Evolutionary conservation across 2,888 invertebrate genomes (phyloP), one percentile per base, ranked within the genome.

Genomic region (Phyllotreta cruciferae): DNA sequence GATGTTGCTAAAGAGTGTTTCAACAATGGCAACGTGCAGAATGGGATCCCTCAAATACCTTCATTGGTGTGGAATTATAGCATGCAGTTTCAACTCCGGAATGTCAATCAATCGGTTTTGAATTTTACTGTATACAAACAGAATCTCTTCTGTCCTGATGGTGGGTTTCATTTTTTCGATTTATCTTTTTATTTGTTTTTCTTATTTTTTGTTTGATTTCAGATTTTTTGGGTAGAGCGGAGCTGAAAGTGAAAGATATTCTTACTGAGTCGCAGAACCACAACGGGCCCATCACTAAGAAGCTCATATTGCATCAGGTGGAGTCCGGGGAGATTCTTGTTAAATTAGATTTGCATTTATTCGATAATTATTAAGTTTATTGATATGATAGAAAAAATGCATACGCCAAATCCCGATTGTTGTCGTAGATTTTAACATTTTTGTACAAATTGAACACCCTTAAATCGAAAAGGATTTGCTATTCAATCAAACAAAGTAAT

Each of bases 71-170:
- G 91, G 90, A 89, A 91, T 77, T 83, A 87, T 57, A 87, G 88
- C 52, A 91, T 91, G 90, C 91, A 91, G 80, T 91, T 91, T 77
- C 85, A 88, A 66, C 84, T 91, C 52, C 86, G 87, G 73, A 88
- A 90, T 77, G 77, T 90, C 3, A 78, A 85, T 49, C 86, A 88
- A 74, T 91, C 91, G 75, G 85, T 88, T 14, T 81, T 91, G 8
- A 88, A 87, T 71, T 85, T 91, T 68, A 86, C 88, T 7, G 89
- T 90, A 34, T 88, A 87, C 73, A 90, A 90, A 74, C 85, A 88
- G 76, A 89, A 89, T 72, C 83, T 87, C 57, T 91, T 88, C 77
- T 86, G 87, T 63, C 90, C 90, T 8, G 89, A 91, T 80, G 90
- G 90, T 90, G 80, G 81, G 80, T 24, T 24, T n/a, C n/a, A n/a